Evolutionary conservation across 2,113 vertebrate genomes (phyloP), one percentile per base, ranked within the genome.

Genomic region (Odontophorus gujanensis): DNA sequence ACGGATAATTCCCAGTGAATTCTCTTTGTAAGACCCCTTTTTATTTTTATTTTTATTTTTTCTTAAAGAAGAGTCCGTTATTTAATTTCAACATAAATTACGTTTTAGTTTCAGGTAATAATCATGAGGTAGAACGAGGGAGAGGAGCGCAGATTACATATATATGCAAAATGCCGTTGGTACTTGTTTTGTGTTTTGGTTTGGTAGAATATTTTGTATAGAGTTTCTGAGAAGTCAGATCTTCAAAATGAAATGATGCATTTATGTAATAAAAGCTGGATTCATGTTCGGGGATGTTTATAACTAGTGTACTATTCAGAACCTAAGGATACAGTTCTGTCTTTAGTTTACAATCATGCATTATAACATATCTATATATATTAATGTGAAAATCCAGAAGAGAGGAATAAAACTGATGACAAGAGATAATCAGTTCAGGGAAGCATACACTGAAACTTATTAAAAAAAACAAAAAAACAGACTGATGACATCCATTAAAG

Each of bases 401-500:
- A 25, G n/a, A 93, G 87, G 36, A 92, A 81, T 78, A 69, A 85
- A 93, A 81, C 12, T 45, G 72, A 66, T 62, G 63, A 80, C 85
- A 90, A 69, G 59, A 89, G 77, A 80, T 79, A 93, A 94, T 91
- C 92, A 96, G 93, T 88, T 91, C 79, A 90, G 59, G n/a, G n/a
- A 77, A 82, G 40, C 38, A 59, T 42, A 59, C 43, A 58, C 11
- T 83, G 65, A 86, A 94, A 69, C 67, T 94, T 89, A 93, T 94
- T n/a, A n/a, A n/a, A n/a, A n/a, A n/a, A n/a, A n/a, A n/a, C 91
- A 89, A 89, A 17, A 62, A 72, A 96, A 55, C 79, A 93, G 87
- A 94, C 51, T 85, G 92, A 88, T 92, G 79, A 57, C 84, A 93
- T 93, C 84, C 93, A 84, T 92, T 95, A 80, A 85, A 95, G 59